These are phyloP conservation scores for Caerostris extrusa DNA, from an alignment of 1,140 invertebrate genomes.

Conservation along the genomic window DNA sequence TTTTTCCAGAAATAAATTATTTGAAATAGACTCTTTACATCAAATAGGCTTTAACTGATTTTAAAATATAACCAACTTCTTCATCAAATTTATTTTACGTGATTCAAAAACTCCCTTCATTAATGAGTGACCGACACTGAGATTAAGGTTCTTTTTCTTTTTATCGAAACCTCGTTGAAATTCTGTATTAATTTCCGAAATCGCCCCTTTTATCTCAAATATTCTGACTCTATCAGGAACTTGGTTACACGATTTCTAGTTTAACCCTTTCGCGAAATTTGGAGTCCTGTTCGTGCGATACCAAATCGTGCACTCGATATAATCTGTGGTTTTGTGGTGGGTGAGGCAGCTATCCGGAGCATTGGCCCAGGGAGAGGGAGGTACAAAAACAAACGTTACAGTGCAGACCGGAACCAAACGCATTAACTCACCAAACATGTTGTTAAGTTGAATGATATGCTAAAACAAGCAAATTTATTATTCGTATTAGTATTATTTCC, in stretches of 20 bases:
- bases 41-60: no score
- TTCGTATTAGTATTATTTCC: background rate
- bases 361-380: background rate
- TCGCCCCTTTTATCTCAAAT: conserved; percentile 18
- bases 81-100: background rate
- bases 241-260: conserved; percentile 47
- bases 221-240: conserved; percentile 32
- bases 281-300: conserved; percentile 62
- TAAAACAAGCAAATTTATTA: background rate
- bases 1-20: no score
- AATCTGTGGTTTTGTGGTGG: conserved; percentile 32
- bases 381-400: background rate
- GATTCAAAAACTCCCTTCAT: background rate
- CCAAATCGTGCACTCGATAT: conserved; percentile 63
- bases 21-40: no score
- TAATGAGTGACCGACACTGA: background rate
- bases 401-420: conserved; percentile 21
- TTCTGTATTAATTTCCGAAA: conserved; percentile 57
- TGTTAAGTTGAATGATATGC: conserved; percentile 23
- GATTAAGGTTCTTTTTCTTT: background rate
- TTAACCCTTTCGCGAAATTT: conserved; percentile 45
- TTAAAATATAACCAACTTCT: background rate
- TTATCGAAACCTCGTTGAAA: background rate
- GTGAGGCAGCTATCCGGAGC: conserved; percentile 8
- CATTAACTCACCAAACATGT: conserved; percentile 35